A percentile compares a stretch with the other conserved stretches of the same genome.
Evolutionary conservation across 2,888 invertebrate genomes (phyloP).

Genomic region (Ophion obscuratus): DNA sequence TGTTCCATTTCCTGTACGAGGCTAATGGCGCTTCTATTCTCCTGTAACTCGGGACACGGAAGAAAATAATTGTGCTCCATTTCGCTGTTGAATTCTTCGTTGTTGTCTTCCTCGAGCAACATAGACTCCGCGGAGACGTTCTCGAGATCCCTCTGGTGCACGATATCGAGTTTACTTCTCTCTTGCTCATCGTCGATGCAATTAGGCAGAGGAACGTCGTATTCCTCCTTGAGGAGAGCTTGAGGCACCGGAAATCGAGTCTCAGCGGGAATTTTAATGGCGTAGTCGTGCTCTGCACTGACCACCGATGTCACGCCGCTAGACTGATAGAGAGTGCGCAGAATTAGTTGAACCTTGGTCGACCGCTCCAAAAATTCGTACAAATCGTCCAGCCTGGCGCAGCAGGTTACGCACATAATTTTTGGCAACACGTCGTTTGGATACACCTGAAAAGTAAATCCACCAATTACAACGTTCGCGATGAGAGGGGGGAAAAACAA

Average conservation of each 20-base stretch:
- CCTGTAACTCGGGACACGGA: slow-evolving; percentile 30
- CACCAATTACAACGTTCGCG: neutral
- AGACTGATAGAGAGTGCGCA: slow-evolving; percentile 72
- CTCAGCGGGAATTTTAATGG: slow-evolving; percentile 41
- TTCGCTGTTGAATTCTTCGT: slow-evolving; percentile 38
- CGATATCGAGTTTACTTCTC: slow-evolving; percentile 13
- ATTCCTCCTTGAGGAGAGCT: slow-evolving; percentile 28
- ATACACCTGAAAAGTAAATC: slow-evolving; percentile 70
- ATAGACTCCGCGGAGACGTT: neutral
- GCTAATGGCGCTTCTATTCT: slow-evolving; percentile 25
- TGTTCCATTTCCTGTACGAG: slow-evolving; percentile 40
- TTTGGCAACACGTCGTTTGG: slow-evolving; percentile 76
- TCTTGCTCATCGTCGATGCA: neutral
- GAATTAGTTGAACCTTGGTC: slow-evolving; percentile 74
- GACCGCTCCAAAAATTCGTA: slow-evolving; percentile 76
- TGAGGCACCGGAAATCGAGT: slow-evolving; percentile 18
- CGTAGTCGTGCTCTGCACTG: slow-evolving; percentile 44
- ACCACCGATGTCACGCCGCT: slow-evolving; percentile 30
- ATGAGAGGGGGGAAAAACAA: neutral
- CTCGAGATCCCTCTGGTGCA: slow-evolving; percentile 20
- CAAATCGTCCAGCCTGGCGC: slow-evolving; percentile 73
- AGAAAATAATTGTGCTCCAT: slow-evolving; percentile 57
- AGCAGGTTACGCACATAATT: slow-evolving; percentile 75
- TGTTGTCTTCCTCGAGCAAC: slow-evolving; percentile 25
- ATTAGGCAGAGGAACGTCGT: neutral